Evolutionary conservation across 2,797 vertebrate species (phyloP).

Genomic region (Sebastes hubbsi): DNA sequence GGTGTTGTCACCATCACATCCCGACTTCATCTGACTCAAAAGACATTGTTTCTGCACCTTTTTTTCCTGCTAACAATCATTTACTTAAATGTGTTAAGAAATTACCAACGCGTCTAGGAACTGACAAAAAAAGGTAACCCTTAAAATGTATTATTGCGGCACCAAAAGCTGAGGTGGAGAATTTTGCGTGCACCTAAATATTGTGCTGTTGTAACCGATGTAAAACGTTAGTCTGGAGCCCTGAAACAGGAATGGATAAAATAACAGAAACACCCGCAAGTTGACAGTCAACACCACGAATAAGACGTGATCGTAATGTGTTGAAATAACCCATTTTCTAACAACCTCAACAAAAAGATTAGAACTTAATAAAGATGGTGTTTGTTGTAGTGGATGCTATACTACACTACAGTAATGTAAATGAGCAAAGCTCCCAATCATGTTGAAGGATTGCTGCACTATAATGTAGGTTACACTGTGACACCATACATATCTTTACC

Average conservation of each 20-base stretch:
- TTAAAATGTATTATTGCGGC: too few relatives aligned
- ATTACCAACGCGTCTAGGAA: too few relatives aligned
- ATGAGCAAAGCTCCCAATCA: neutral
- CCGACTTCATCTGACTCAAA: too few relatives aligned
- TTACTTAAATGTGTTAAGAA: too few relatives aligned
- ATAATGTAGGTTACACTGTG: neutral
- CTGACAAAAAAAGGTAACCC: too few relatives aligned
- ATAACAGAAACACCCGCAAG: neutral
- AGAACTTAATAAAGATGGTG: neutral
- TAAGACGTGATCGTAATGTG: too few relatives aligned
- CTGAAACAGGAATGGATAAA: neutral
- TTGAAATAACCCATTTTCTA: neutral
- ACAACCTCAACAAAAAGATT: neutral
- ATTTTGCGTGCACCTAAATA: too few relatives aligned
- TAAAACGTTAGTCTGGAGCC: too few relatives aligned
- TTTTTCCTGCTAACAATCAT: too few relatives aligned
- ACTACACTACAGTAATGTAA: neutral
- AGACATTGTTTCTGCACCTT: too few relatives aligned
- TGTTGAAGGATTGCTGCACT: constrained; percentile 1
- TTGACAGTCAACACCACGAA: neutral
- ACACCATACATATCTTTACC: constrained; percentile 9
- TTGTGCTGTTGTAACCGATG: too few relatives aligned
- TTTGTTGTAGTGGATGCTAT: neutral
- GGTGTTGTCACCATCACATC: too few relatives aligned
- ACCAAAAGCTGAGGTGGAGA: fast-evolving